These are phyloP conservation scores for Spisula solida DNA, from an alignment of 2,888 invertebrate genomes.

Conservation along the genomic window DNA sequence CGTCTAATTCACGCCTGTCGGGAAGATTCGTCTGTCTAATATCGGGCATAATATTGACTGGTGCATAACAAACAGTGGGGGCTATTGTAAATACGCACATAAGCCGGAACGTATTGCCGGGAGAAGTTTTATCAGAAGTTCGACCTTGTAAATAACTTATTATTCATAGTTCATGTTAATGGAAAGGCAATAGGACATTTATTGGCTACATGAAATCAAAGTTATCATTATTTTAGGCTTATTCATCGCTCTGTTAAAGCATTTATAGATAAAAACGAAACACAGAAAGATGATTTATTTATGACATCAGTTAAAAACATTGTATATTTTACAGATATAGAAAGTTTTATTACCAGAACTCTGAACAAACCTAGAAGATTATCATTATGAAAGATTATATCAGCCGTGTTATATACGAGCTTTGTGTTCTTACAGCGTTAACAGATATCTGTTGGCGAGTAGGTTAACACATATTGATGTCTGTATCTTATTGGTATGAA, in stretches of 20 bases:
- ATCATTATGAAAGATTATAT: neutral
- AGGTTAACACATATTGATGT: neutral
- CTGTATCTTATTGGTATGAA: neutral
- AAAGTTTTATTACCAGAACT: neutral
- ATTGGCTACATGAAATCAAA: neutral
- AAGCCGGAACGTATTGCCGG: too few relatives aligned
- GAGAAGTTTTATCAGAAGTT: too few relatives aligned
- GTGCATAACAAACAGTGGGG: too few relatives aligned
- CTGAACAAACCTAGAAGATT: neutral
- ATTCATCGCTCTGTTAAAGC: slow-evolving; percentile 4
- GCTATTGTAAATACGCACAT: too few relatives aligned
- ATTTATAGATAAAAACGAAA: neutral
- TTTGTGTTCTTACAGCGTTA: neutral
- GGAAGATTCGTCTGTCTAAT: too few relatives aligned
- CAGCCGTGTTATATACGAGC: neutral
- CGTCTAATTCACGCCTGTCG: too few relatives aligned
- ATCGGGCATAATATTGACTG: too few relatives aligned
- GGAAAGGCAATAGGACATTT: neutral
- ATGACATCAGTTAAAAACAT: slow-evolving; percentile 10
- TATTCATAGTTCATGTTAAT: neutral
- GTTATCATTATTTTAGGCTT: neutral
- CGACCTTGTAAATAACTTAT: too few relatives aligned
- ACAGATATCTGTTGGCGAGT: slow-evolving; percentile 2
- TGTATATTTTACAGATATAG: neutral
- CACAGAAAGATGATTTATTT: neutral